phyloP scores from a whole-genome alignment of 2,113 vertebrate genomes.

The Chaetops frenatus region DNA sequence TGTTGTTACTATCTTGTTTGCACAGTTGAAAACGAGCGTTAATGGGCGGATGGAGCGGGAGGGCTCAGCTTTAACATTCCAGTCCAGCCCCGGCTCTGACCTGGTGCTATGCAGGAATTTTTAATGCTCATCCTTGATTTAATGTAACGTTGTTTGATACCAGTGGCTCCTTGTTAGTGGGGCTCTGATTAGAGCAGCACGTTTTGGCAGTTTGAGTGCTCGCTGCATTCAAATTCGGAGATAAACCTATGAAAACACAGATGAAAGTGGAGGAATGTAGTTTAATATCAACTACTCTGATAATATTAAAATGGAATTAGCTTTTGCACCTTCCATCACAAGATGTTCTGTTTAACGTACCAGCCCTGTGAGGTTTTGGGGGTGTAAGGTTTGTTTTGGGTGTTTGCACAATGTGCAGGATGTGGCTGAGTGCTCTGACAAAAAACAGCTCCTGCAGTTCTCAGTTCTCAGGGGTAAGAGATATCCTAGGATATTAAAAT shows the following conservation, averaged over 20 bases:
- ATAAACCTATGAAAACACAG: not conserved
- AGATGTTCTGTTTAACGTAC: fast-evolving
- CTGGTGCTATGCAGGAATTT: not conserved
- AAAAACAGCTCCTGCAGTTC: not conserved
- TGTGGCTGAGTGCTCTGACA: not conserved
- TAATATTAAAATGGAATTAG: not conserved
- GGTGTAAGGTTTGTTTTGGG: not conserved
- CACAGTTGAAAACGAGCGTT: conserved; percentile 23
- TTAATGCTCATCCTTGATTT: not conserved
- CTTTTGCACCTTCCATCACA: not conserved
- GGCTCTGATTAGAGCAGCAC: not conserved
- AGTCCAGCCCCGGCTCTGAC: not conserved
- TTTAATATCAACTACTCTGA: not conserved
- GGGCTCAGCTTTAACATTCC: not conserved
- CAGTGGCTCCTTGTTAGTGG: not conserved
- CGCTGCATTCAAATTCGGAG: not conserved
- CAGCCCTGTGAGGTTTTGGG: fast-evolving
- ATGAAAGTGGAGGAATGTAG: not conserved
- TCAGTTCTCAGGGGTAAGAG: not conserved
- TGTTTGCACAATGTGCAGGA: not conserved
- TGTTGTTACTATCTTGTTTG: conserved; percentile 47
- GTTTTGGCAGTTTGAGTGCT: not conserved
- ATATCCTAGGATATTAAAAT: not conserved
- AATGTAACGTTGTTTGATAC: not conserved
- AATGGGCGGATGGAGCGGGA: not conserved